These are phyloP conservation scores for Pocillopora meandrina DNA, from an alignment of 92 coral and sea anemone genomes.

Conservation along the genomic window DNA sequence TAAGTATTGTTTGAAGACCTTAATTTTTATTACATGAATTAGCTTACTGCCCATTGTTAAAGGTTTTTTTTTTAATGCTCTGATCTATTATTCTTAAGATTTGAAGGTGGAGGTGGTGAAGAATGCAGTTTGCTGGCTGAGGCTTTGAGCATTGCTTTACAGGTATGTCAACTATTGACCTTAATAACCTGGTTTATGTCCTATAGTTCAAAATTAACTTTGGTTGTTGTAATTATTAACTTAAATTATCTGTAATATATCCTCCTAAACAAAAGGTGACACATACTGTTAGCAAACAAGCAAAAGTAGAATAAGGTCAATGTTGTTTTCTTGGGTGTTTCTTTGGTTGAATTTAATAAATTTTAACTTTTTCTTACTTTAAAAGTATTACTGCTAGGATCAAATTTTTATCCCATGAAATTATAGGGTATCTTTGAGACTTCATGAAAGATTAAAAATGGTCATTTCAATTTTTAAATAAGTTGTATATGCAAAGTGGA, in stretches of 20 bases:
- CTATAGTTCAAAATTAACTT: not conserved
- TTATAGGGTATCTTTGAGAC: too few species aligned
- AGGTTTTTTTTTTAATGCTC: too few species aligned
- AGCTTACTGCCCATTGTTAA: not conserved
- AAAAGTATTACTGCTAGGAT: too few species aligned
- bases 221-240: not conserved
- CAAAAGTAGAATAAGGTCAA: too few species aligned
- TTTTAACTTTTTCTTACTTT: too few species aligned
- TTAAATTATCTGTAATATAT: not conserved
- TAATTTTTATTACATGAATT: not conserved
- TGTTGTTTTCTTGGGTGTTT: too few species aligned
- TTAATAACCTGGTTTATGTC: not conserved
- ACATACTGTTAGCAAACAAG: not conserved
- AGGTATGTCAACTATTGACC: conserved; percentile 49
- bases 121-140: conserved; percentile 87
- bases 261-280: not conserved
- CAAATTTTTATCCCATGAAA: too few species aligned
- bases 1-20: too few species aligned
- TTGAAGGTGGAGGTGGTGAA: conserved; percentile 95
- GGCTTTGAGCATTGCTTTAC: conserved; percentile 84
- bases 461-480: too few species aligned
- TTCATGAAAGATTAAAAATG: too few species aligned
- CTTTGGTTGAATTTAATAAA: too few species aligned
- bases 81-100: conserved; percentile 1
- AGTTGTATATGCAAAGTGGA: too few species aligned